Base-by-base conservation (phyloP, 1,140 invertebrate genomes). In the Drosophila quadrilineata region DNA sequence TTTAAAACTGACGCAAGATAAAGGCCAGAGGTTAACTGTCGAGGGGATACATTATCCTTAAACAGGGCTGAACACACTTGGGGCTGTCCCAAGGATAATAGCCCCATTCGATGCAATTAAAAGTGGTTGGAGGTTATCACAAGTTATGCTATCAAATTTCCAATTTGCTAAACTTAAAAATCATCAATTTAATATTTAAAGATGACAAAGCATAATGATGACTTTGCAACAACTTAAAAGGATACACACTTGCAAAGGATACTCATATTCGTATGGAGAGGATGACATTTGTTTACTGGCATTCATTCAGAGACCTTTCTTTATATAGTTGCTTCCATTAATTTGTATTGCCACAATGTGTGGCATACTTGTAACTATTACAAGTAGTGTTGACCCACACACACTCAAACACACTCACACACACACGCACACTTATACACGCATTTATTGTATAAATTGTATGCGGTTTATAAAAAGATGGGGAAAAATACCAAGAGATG, bases 301-400 rank as follows among this genome's bases (percentile, higher is more conserved):
- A 33, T 22, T 6, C 24, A 48, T 57, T 6, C 3, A 54, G 17
- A 46, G 46, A 9, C 4, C 21, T 29, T 33, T 46, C 38, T 70
- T 54, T 80, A 53, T 56, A 16, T 45, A 48, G n/a, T 75, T 62
- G 53, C 49, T 59, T 35, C 57, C 41, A 53, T 70, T 71, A 56
- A 54, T 50, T 64, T 63, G 31, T 62, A 64, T 59, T 60, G 43
- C 60, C 38, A 38, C 36, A 71, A n/a, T n/a, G 54, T 41, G 57
- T 33, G 54, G 58, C 31, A 50, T 57, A 43, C 68, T 73, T 57
- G 66, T 56, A 66, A 69, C 63, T 56, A 66, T 74, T 75, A 75
- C 57, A 80, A 63, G 56, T 33, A 52, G 67, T 46, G 54, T n/a
- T n/a, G n/a, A n/a, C n/a, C 12, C 24, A 41, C 26, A 24, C 35